Base-by-base conservation (phyloP, 2,888 invertebrate species). In the Imbricaverruca yamaguchii region DNA sequence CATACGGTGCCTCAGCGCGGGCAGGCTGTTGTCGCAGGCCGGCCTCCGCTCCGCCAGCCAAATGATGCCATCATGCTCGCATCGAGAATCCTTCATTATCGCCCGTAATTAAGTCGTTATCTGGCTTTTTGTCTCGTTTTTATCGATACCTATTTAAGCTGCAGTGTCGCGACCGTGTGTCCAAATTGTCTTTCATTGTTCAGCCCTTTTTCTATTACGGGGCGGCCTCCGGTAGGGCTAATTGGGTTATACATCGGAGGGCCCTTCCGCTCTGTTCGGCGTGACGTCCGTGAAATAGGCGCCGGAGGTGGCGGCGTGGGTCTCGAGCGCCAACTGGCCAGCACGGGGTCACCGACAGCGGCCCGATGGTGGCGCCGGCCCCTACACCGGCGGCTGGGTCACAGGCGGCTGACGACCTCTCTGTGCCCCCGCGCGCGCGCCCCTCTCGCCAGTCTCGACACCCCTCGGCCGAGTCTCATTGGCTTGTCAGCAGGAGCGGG, bases 101-200 rank as follows among this genome's bases (percentile, higher is more conserved):
- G 3, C 15, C 6, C 69, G 39, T 69, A 77, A 77, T 77, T 77
- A 77, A 77, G 77, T 77, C n/a, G 56, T 77, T 77, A 77, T 77
- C 77, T 10, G n/a, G 25, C 77, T 56, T 77, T 77, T 77, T 77
- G 69, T 77, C 55, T 25, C 8, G 55, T 77, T 77, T 77, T 77
- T 77, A 77, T 77, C 56, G 56, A 23, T 77, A 21, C 53, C n/a
- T 56, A 56, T 56, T 77, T 77, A 77, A 56, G 77, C 77, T 56
- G 77, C 55, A 56, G 23, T 77, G 56, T 77, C 77, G 56, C 77
- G 77, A n/a, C 53, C n/a, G 10, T 56, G 56, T 55, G 55, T 55
- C 55, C 77, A 77, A 77, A 77, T 77, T 55, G 77, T 56, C 77
- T 77, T 77, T 56, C 56, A 77, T 77, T 77, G 77, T 77, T 69